Evolutionary conservation across 2,888 invertebrate genomes (phyloP), one percentile per base, ranked within the genome.

Genomic region (Sceliomorpha sp.): DNA sequence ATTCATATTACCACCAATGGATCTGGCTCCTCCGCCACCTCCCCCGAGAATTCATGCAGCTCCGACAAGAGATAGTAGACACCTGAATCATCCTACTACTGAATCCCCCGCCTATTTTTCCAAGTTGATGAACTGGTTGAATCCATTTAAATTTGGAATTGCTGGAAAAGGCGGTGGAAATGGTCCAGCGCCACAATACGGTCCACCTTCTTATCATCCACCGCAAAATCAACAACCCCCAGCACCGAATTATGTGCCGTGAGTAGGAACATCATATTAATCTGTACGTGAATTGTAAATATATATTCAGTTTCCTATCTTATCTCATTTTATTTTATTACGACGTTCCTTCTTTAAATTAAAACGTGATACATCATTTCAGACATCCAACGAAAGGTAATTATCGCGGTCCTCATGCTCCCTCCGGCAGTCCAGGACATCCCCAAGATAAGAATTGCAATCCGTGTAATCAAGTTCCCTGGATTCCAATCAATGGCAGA

Each of bases 381-480:
- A 67, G 66, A 6, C 53, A 32, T n/a, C 47, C 53, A 20, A 4
- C 20, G 20, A 20, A 20, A 4, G 20, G 20, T 20, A 20, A 20
- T 20, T 5, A 20, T 5, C 20, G 20, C n/a, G n/a, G n/a, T n/a
- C n/a, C n/a, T n/a, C n/a, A n/a, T n/a, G n/a, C n/a, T n/a, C n/a
- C n/a, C n/a, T n/a, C n/a, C n/a, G n/a, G n/a, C n/a, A n/a, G n/a
- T n/a, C n/a, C n/a, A n/a, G n/a, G n/a, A 48, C 32, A 55, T 14
- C 44, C 63, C 17, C 40, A 70, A 39, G 90, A 91, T 70, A 91
- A 91, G 79, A 90, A 91, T 70, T 96, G 96, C 81, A 93, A 94
- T 81, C 92, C 94, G 51, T 96, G 96, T 81, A 95, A 95, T 84
- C 91, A 92, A 84, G 91, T 92, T 79, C 95, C 96, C 62, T 96